Conservation (phyloP, 2,888 invertebrate species). For the Heliothis peltigera region DNA sequence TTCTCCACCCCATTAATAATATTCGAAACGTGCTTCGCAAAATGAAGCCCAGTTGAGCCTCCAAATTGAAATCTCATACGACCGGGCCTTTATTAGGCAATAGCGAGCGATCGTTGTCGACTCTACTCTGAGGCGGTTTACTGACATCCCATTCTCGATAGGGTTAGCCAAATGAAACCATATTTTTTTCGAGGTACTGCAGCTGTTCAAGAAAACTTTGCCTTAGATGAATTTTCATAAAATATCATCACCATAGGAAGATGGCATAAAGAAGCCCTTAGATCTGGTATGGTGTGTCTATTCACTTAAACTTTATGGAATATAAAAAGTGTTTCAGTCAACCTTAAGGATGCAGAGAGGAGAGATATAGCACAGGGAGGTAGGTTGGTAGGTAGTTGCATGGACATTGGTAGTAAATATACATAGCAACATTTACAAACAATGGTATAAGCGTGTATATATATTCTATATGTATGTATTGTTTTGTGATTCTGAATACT, state of each 20-base stretch:
- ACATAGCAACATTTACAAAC: too few relatives aligned
- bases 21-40: constrained; percentile 58
- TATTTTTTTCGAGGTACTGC: constrained; percentile 13
- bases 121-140: constrained; percentile 66
- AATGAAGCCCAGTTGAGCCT: constrained; percentile 62
- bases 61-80: constrained; percentile 82
- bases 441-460: too few relatives aligned
- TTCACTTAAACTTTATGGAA: too few relatives aligned
- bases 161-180: constrained; percentile 50
- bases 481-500: too few relatives aligned
- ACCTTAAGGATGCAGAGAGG: too few relatives aligned
- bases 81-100: constrained; percentile 78
- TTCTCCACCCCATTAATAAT: constrained; percentile 54
- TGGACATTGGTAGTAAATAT: too few relatives aligned
- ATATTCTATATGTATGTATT: too few relatives aligned
- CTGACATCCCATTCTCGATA: constrained; percentile 64
- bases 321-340: too few relatives aligned
- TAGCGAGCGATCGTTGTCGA: constrained; percentile 74
- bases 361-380: too few relatives aligned
- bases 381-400: too few relatives aligned
- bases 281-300: too few relatives aligned
- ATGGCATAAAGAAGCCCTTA: too few relatives aligned
- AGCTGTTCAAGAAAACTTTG: neutral
- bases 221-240: neutral
- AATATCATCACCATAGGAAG: neutral